Evolutionary conservation across 2,113 vertebrate genomes (phyloP), one percentile per base, ranked within the genome.

Genomic region (Oceanodroma tethys): DNA sequence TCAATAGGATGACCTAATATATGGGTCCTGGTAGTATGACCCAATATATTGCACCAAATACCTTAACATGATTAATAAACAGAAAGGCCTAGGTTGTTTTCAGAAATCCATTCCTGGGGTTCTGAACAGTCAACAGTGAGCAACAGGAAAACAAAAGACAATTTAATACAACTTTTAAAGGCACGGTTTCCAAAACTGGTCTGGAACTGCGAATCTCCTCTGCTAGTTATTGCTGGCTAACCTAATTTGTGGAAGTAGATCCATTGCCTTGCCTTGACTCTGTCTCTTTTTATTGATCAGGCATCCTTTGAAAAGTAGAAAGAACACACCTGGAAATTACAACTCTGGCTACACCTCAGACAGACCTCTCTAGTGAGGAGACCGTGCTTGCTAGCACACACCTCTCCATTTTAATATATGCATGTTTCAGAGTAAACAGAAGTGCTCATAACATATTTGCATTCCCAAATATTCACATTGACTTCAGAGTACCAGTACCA

Each of bases 381-480:
- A 62, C 12, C 2, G 4, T 73, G 45, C 73, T 90, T 81, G 68
- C 52, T 59, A 59, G 56, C n/a, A 93, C 88, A 83, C 29, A 87
- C 55, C 40, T 86, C 88, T 94, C 43, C 25, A 56, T 63, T 87
- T 91, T 78, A 83, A 89, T 70, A 86, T 10, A 67, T 19, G 38
- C 60, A 74, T 32, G 25, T 86, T 89, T 91, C 71, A 83, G 78
- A 86, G 71, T 55, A 88, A 93, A 86, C 21, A 83, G 20, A 95
- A 92, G 65, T 60, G 43, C 22, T 88, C 47, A 15, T 23, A 88
- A 90, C 16, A 13, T 60, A 91, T 59, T 75, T 95, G 78, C 81
- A 86, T 92, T 81, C 92, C 76, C 76, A 96, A 94, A 93, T 91
- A 88, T 45, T 91, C 62, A 62, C 43, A 86, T 15, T 38, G 30